Percentiles rank a stretch among this genome's conserved stretches.
These are phyloP conservation scores for Xenotilapia flavipinnis DNA, from an alignment of 2,113 vertebrate species.

Conservation along the genomic window DNA sequence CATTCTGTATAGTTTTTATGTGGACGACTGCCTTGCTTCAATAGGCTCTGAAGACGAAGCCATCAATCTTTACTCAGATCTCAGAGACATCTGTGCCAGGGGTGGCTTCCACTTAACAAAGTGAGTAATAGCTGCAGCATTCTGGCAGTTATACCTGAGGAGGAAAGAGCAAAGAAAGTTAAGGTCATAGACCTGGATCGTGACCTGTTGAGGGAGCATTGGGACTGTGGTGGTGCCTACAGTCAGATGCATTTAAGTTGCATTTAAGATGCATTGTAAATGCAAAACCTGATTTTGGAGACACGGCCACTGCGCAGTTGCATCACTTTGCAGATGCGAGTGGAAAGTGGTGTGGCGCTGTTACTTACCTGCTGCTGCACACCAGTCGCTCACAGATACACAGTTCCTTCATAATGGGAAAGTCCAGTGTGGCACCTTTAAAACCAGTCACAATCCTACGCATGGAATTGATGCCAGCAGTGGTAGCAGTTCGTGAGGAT, in stretches of 20 bases:
- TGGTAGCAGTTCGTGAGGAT: fast-evolving
- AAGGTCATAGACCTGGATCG: neutral
- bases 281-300: neutral
- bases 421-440: fast-evolving
- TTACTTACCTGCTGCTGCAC: neutral
- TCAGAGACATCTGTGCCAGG: neutral
- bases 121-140: neutral
- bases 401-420: fast-evolving
- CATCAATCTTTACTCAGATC: neutral
- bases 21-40: neutral
- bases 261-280: neutral
- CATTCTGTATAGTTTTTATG: neutral
- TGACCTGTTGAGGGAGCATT: neutral
- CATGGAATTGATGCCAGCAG: neutral
- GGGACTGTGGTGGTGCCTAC: neutral
- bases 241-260: neutral
- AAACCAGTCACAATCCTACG: neutral
- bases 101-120: neutral
- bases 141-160: neutral
- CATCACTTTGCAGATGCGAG: neutral
- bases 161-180: fast-evolving
- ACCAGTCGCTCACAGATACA: neutral
- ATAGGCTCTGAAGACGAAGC: neutral
- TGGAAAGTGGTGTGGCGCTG: fast-evolving
- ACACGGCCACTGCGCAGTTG: neutral